Percentiles rank a stretch among this genome's conserved stretches.
Conservation (phyloP, 2,797 vertebrate genomes). For the Phrynocephalus vlangalii region DNA sequence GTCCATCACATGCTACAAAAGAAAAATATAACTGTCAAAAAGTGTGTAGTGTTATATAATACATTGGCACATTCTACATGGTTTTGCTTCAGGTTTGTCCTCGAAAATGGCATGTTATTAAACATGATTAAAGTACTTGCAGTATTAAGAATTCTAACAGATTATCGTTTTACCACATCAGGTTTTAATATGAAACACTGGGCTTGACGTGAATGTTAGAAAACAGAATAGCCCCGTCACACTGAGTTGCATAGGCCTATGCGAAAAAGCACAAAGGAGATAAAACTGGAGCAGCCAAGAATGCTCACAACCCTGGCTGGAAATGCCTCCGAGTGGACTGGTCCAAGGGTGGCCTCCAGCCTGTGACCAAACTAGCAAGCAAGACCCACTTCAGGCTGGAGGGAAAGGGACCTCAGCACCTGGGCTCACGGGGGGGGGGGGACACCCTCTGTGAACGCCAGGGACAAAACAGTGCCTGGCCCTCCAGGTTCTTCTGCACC, state of each 20-base stretch:
- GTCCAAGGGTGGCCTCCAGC: too few relatives aligned
- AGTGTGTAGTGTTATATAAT: conserved; percentile 98
- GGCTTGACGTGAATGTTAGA: conserved; percentile 79
- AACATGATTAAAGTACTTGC: conserved; percentile 83
- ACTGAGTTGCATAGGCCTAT: conserved; percentile 73
- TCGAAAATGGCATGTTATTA: conserved; percentile 79
- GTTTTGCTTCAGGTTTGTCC: conserved; percentile 81
- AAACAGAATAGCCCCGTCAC: conserved; percentile 79
- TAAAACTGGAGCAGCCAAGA: conserved; percentile 66
- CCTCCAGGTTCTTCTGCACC: too few relatives aligned
- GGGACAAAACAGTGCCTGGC: too few relatives aligned
- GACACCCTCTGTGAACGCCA: too few relatives aligned
- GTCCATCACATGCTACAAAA: conserved; percentile 96
- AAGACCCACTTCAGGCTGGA: too few relatives aligned
- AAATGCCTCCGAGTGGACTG: too few relatives aligned
- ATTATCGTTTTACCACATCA: conserved; percentile 81
- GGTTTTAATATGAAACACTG: conserved; percentile 81
- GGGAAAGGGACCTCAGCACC: too few relatives aligned
- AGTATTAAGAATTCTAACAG: conserved; percentile 82
- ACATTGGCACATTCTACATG: conserved; percentile 91
- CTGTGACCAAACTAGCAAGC: too few relatives aligned
- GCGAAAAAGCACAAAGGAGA: conserved; percentile 72
- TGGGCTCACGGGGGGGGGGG: too few relatives aligned
- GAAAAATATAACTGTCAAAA: conserved; percentile 88
- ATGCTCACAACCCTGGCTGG: conserved; percentile 22